Base-by-base conservation (phyloP, 2,797 vertebrate genomes). In the Myotis pilosus region DNA sequence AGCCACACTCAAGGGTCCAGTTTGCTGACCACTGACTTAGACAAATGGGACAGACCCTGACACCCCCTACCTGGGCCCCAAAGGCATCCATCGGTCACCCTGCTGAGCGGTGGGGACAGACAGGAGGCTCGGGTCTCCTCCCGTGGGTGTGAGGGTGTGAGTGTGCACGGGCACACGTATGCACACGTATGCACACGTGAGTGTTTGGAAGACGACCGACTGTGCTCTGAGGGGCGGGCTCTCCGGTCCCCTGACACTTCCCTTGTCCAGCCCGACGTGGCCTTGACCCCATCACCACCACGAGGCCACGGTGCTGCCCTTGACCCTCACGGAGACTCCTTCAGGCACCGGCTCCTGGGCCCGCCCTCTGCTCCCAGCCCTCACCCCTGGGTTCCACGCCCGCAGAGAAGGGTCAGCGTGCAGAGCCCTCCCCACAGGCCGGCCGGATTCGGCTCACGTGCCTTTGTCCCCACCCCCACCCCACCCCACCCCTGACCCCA, bases 401-500 rank as follows among this genome's bases (percentile, higher is more conserved):
- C 76, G 49, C 66, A 57, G 68, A 51, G 62, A 11, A 66, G 17
- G 28, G 30, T 33, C 55, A 15, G 38, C 5, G 9, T 1, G 10
- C 1, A 9, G 33, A 22, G 44, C 13, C 62, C 9, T 5, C 30
- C 68, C 47, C 33, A 15, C 60, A 41, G 49, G 41, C 76, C 30
- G 6, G 25, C 49, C 28, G 8, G 9, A 28, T 16, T 30, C 66
- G 51, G 33, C 55, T 62, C 16, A 8, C 13, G 7, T 13, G 22
- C 19, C 47, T 68, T 13, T 11, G 4, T 76, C 66, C 33, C n/a
- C 5, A 4, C 22, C 38, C 68, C 2, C 0, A 0, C 19, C 83
- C 95, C 4, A 1, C 1, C 10, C 47, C 36, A 36, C 36, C 22
- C 38, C 76, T 2, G 0, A 0, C 25, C 85, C 87, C 95, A 98